A percentile compares a stretch with the other conserved stretches of the same genome.
phyloP scores from a whole-genome alignment of 2,113 vertebrate species.

The Vanacampus margaritifer region DNA sequence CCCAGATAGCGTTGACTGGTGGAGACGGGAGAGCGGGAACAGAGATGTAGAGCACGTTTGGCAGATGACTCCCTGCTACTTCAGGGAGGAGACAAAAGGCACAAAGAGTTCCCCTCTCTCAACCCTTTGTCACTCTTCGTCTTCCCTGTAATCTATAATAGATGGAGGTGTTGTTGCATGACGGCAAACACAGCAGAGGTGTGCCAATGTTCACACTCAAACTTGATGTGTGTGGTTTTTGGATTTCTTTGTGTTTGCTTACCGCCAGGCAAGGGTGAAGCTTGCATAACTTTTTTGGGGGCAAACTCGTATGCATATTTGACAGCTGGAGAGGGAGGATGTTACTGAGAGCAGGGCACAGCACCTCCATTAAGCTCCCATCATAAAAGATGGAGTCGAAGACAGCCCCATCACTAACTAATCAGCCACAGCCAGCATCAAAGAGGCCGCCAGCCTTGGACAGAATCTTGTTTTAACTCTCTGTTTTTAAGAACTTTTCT shows the following conservation, averaged over 20 bases:
- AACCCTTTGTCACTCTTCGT: conserved; percentile 39
- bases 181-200: conserved; percentile 47
- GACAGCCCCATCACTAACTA: conserved; percentile 58
- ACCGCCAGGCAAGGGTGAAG: background rate
- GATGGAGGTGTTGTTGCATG: conserved; percentile 62
- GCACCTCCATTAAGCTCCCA: conserved; percentile 53
- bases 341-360: conserved; percentile 12
- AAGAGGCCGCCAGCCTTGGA: conserved; percentile 31
- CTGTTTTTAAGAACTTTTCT: conserved; percentile 19
- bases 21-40: conserved; percentile 26
- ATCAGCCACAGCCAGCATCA: conserved; percentile 51
- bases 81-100: conserved; percentile 47
- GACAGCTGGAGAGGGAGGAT: conserved; percentile 7
- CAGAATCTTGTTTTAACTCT: conserved; percentile 52
- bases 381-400: conserved; percentile 55
- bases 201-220: conserved; percentile 7
- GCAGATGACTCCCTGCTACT: conserved; percentile 46
- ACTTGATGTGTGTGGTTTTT: conserved; percentile 10
- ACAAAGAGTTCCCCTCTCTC: conserved; percentile 37
- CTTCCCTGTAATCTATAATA: conserved; percentile 65
- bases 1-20: conserved; percentile 34
- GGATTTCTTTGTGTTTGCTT: conserved; percentile 17
- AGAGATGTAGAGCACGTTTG: conserved; percentile 39
- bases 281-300: conserved; percentile 14
- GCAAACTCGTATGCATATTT: conserved; percentile 17